phyloP scores from a whole-genome alignment of 2,113 vertebrate species.

The Enhydra lutris region DNA sequence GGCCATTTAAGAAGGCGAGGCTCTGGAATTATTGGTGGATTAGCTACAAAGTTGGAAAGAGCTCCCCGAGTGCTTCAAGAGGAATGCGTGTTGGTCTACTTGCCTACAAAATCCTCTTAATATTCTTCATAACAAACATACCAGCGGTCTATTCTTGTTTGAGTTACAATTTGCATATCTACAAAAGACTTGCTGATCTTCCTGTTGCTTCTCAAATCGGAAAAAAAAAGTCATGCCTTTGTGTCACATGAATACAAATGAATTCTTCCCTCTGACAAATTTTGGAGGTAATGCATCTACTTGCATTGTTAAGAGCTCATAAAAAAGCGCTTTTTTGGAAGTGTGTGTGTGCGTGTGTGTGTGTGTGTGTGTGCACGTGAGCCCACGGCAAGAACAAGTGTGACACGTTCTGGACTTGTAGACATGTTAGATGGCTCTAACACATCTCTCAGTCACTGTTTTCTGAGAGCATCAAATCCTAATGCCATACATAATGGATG shows the following conservation, averaged over 20 bases:
- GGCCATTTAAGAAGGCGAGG: neutral
- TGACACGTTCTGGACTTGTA: neutral
- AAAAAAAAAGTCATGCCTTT: slow-evolving; percentile 27
- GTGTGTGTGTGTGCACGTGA: neutral
- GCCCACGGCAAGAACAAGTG: neutral
- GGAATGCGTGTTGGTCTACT: slow-evolving; percentile 9
- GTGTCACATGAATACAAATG: slow-evolving; percentile 36
- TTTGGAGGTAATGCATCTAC: neutral
- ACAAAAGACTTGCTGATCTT: slow-evolving; percentile 54
- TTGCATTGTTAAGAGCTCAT: neutral
- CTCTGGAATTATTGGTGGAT: neutral
- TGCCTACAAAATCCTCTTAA: slow-evolving; percentile 31
- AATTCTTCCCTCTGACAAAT: slow-evolving; percentile 14
- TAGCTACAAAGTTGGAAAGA: slow-evolving; percentile 37
- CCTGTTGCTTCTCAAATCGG: slow-evolving; percentile 27
- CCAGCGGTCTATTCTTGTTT: neutral
- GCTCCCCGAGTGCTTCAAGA: neutral
- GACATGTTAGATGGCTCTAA: neutral
- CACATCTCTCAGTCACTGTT: neutral
- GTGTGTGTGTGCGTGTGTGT: neutral
- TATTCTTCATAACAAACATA: slow-evolving; percentile 45
- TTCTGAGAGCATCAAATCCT: neutral
- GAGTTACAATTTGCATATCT: slow-evolving; percentile 47
- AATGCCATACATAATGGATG: neutral
- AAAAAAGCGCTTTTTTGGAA: neutral